A percentile compares a stretch with the other conserved stretches of the same genome.
phyloP scores from a whole-genome alignment of 2,113 vertebrate species.

The Centropus unirufus region DNA sequence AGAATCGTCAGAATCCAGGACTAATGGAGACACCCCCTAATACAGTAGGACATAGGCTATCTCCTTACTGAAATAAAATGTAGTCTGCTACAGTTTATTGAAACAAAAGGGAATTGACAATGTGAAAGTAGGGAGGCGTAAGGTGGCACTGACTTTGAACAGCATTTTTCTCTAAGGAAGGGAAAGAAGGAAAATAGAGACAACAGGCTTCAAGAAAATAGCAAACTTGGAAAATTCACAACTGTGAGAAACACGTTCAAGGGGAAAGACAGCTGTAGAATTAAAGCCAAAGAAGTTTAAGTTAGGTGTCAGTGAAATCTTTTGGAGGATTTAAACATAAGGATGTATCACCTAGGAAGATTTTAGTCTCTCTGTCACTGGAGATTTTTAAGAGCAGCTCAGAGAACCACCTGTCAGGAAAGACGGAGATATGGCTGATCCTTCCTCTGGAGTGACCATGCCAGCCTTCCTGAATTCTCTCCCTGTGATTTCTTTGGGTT shows the following conservation, averaged over 20 bases:
- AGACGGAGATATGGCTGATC: not conserved
- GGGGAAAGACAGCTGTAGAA: not conserved
- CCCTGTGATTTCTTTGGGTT: not conserved
- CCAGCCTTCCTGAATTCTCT: not conserved
- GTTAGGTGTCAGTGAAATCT: not conserved
- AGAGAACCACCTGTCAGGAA: not conserved
- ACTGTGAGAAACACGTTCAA: not conserved
- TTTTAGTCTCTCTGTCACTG: not conserved
- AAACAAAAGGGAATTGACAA: not conserved
- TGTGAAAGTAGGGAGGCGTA: not conserved
- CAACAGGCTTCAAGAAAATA: not conserved
- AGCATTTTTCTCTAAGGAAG: not conserved
- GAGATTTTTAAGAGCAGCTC: constrained; percentile 4
- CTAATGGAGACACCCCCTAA: not conserved
- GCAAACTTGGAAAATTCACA: not conserved
- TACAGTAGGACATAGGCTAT: not conserved
- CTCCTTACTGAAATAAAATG: not conserved
- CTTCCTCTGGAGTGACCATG: not conserved
- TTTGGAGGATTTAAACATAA: not conserved
- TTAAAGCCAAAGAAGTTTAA: not conserved
- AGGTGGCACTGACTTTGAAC: not conserved
- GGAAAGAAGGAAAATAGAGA: not conserved
- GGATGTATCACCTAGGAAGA: not conserved
- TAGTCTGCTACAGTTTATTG: not conserved
- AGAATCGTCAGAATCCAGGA: not conserved